Evolutionary conservation across 2,888 invertebrate species (phyloP).

Genomic region (Drosophila stalkeri): DNA sequence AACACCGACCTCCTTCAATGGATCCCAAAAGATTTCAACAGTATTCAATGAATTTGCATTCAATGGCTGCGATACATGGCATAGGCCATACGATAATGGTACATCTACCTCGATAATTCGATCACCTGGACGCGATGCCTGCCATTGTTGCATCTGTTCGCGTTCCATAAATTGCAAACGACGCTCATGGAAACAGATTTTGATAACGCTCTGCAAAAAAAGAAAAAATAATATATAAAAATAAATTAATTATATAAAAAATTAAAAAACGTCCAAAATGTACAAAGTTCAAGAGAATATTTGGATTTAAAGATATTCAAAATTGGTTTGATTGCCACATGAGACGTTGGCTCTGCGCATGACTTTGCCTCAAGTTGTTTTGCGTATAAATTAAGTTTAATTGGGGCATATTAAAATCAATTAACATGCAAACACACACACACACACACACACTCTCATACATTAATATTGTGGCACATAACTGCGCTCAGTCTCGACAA

Average conservation of each 20-base stretch:
- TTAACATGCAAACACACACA: constrained; percentile 58
- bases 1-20: constrained; percentile 97
- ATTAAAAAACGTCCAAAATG: background rate
- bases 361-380: constrained; percentile 53
- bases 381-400: constrained; percentile 75
- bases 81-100: constrained; percentile 96
- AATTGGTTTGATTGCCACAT: constrained; percentile 7
- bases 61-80: constrained; percentile 91
- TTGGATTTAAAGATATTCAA: constrained; percentile 28
- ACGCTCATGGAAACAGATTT: constrained; percentile 98
- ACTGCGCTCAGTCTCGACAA: constrained; percentile 36
- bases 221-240: background rate
- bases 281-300: constrained; percentile 34
- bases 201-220: constrained; percentile 89
- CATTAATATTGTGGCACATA: constrained; percentile 38
- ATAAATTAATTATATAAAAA: no score
- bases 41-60: constrained; percentile 90
- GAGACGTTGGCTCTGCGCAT: constrained; percentile 11
- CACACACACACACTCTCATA: constrained; percentile 18
- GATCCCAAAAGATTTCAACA: constrained; percentile 97
- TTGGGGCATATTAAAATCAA: constrained; percentile 83
- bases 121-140: constrained; percentile 94
- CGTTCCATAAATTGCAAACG: constrained; percentile 97
- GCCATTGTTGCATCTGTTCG: constrained; percentile 97
- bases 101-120: constrained; percentile 96